Percentiles rank a stretch among this genome's conserved stretches.
phyloP scores from a whole-genome alignment of 2,113 vertebrate genomes.

The Haliaeetus leucogaster region DNA sequence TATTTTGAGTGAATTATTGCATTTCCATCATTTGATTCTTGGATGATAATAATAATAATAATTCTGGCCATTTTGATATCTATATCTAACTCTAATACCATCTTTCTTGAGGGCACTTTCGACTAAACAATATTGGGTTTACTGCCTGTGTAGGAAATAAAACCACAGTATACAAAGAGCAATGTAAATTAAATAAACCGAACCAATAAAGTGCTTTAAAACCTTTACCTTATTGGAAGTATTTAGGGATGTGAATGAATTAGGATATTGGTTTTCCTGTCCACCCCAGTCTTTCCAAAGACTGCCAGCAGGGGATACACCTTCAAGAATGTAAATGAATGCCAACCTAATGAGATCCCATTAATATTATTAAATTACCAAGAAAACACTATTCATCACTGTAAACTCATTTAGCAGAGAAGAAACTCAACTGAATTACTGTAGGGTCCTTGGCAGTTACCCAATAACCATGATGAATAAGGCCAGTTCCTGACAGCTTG shows the following conservation, averaged over 20 bases:
- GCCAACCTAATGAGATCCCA: slow-evolving; percentile 57
- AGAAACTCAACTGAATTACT: slow-evolving; percentile 51
- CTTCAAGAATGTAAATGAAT: slow-evolving; percentile 58
- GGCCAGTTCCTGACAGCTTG: background rate
- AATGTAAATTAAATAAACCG: background rate
- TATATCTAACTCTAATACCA: background rate
- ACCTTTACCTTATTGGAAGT: slow-evolving; percentile 22
- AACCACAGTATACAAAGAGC: background rate
- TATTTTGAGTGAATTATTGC: slow-evolving; percentile 25
- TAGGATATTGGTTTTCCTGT: slow-evolving; percentile 42
- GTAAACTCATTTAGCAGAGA: slow-evolving; percentile 49
- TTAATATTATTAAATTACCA: slow-evolving; percentile 66
- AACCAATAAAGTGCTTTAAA: slow-evolving; percentile 47
- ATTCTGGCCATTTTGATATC: background rate
- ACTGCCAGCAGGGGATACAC: slow-evolving; percentile 38
- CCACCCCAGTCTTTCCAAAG: slow-evolving; percentile 19
- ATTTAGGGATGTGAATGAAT: slow-evolving; percentile 46
- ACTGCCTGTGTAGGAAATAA: slow-evolving; percentile 21
- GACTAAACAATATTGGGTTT: background rate
- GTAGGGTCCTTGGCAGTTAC: slow-evolving; percentile 48
- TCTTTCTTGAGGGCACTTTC: background rate
- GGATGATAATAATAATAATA: background rate
- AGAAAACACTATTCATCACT: slow-evolving; percentile 61
- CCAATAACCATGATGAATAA: slow-evolving; percentile 33
- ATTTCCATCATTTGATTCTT: background rate